Evolutionary conservation across 2,797 vertebrate species (phyloP), one percentile per base, ranked within the genome.

Genomic region (Holocentrus rufus): DNA sequence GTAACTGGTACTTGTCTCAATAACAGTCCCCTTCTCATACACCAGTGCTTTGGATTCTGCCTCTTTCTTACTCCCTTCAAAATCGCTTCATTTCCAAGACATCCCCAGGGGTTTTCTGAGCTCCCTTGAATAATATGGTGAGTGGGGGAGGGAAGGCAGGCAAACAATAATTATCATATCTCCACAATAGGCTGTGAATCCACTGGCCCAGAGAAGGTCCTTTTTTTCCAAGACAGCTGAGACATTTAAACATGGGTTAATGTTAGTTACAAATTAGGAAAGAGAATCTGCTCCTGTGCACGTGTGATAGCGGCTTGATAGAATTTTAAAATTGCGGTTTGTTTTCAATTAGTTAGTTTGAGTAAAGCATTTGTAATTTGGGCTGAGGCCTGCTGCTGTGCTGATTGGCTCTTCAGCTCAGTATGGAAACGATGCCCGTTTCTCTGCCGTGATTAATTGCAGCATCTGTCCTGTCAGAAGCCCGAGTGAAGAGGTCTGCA

Each of bases 391-490:
- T 73, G 83, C 76, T 56, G 60, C 50, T 25, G 74, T 58, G 2
- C 72, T 76, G 80, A 88, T 89, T 86, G 87, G 87, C 81, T 87
- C 83, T 64, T 79, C 65, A 57, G 83, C 81, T 80, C 66, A 4
- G 69, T 73, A 56, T 85, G 81, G 90, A 88, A 94, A 93, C 87
- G 93, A 94, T 96, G 95, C 95, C 95, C 94, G 93, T 95, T 97
- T 96, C 95, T 94, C 95, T 92, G 85, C 94, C 90, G 92, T 97
- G 96, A 98, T 98, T 98, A 97, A 98, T 98, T 97, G 96, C 94
- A 95, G 95, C 97, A 97, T 98, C 96, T 98, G 97, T 97, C 95
- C 95, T 96, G 97, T 97, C 96, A 98, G 95, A 95, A 95, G 93
- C 94, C 93, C 20, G 71, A 96, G 95, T 95, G 95, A 96, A 97